Evolutionary conservation across 2,888 invertebrate genomes (phyloP), one percentile per base, ranked within the genome.

Genomic region (Minunthozetes semirufus): DNA sequence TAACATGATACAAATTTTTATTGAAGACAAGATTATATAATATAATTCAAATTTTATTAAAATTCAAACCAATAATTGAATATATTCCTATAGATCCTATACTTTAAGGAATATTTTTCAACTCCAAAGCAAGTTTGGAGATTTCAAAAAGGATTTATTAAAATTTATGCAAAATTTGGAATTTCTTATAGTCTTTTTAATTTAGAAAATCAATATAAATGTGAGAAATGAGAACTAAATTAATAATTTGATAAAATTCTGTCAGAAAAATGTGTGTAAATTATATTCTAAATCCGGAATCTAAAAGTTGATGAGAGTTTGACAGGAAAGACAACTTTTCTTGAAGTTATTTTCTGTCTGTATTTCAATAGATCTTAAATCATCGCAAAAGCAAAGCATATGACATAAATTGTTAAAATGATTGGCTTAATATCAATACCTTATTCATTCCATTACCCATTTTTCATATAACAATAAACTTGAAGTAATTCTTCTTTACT

Each of bases 401-500:
- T 50, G 50, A 17, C 19, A 50, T 50, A 50, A 50, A 33, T 33
- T 3, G 33, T 33, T 56, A 56, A 22, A 56, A 13, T 59, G 59
- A 25, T 25, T 25, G 27, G 19, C 15, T 22, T 59, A 25, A 61
- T 53, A 25, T 29, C n/a, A 74, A 66, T 74, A 78, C 78, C 77
- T 77, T 78, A 75, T 78, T 78, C 78, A 78, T 78, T 68, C 78
- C 78, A 76, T 78, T 78, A 72, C 78, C 77, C 78, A 77, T 77
- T 68, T 56, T 72, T 56, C 22, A 56, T n/a, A 22, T 56, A 22
- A 50, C 50, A 56, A 42, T 42, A 42, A 42, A 42, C 42, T 42
- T 42, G 42, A 42, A 42, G 42, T 42, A 42, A 42, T 42, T 1
- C 42, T 42, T 11, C 42, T 42, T 56, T 22, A 56, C 19, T 56